A percentile compares a stretch with the other conserved stretches of the same genome.
These are phyloP conservation scores for Ranitomeya variabilis DNA, from an alignment of 2,113 vertebrate species.

Conservation along the genomic window DNA sequence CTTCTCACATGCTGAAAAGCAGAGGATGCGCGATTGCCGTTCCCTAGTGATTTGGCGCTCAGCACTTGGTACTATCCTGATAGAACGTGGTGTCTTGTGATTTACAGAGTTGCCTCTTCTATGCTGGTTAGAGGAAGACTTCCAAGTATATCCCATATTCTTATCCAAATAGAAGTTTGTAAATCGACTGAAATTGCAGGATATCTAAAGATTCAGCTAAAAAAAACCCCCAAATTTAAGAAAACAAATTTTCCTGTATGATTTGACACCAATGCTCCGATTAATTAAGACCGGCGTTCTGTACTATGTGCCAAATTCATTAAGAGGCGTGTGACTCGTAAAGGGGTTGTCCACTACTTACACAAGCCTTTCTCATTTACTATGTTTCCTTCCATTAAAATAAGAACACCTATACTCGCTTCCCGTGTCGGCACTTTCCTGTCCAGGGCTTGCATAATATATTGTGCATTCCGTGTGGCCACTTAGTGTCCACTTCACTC, in stretches of 20 bases:
- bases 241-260: neutral
- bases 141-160: neutral
- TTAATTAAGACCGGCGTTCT: too few relatives aligned
- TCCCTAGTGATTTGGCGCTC: conserved; percentile 2
- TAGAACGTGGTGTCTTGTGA: neutral
- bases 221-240: too few relatives aligned
- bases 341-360: too few relatives aligned
- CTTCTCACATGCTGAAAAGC: conserved; percentile 9
- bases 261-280: neutral
- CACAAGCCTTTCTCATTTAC: too few relatives aligned
- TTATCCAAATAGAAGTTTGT: neutral
- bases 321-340: too few relatives aligned
- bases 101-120: neutral
- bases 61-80: neutral
- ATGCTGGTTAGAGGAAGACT: neutral
- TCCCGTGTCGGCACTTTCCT: too few relatives aligned
- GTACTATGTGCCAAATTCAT: too few relatives aligned
- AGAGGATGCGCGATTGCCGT: neutral
- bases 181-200: neutral
- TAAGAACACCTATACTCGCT: too few relatives aligned
- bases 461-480: too few relatives aligned
- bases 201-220: neutral
- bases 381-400: too few relatives aligned
- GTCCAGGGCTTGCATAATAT: too few relatives aligned
- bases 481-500: too few relatives aligned